Conservation (phyloP, 2,113 vertebrate genomes). For the Vombatus ursinus region DNA sequence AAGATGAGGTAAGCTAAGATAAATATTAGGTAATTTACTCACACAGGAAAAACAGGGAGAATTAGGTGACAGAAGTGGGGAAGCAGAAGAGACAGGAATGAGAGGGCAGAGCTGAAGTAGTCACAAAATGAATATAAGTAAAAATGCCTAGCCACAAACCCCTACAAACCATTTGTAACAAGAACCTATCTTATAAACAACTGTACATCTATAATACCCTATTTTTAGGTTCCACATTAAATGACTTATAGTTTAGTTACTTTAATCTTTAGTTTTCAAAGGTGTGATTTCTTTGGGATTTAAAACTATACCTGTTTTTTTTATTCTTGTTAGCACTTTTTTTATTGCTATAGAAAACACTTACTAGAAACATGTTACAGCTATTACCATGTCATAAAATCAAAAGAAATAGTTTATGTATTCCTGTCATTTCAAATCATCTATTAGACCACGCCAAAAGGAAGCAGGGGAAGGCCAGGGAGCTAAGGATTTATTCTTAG, state of each 20-base stretch:
- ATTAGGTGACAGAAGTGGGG: background rate
- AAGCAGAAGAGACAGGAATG: background rate
- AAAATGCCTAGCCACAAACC: background rate
- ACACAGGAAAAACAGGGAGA: background rate
- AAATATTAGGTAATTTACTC: background rate
- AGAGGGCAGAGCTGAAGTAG: background rate
- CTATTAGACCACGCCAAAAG: conserved; percentile 83
- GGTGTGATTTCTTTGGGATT: conserved; percentile 80
- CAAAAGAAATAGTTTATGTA: conserved; percentile 86
- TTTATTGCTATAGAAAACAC: conserved; percentile 87
- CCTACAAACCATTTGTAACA: background rate
- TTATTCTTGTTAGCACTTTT: conserved; percentile 85
- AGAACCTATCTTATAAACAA: conserved; percentile 50
- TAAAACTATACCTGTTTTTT: conserved; percentile 84
- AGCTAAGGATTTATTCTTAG: conserved; percentile 71
- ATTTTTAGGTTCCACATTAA: conserved; percentile 67
- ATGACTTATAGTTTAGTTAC: conserved; percentile 81
- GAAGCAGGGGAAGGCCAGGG: conserved; percentile 70
- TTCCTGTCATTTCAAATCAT: conserved; percentile 86
- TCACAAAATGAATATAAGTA: background rate
- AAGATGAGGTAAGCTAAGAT: background rate
- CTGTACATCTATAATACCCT: conserved; percentile 48
- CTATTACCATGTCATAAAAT: conserved; percentile 87
- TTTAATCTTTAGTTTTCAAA: conserved; percentile 80
- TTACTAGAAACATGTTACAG: conserved; percentile 86